phyloP scores from a whole-genome alignment of 2,888 invertebrate genomes.

The Pseudococcus viburni region DNA sequence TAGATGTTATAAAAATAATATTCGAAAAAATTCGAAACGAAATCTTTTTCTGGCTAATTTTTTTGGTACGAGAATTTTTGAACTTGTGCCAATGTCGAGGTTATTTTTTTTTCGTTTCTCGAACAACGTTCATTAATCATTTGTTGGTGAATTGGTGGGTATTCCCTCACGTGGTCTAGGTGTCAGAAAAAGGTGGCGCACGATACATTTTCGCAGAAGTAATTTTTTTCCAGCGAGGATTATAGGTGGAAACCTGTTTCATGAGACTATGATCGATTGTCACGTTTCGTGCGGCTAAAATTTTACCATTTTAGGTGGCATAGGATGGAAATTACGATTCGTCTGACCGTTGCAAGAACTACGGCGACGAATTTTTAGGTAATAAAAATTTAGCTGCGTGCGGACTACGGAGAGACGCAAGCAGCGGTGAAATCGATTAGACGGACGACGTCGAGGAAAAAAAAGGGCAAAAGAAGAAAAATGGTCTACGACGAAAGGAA shows the following conservation, averaged over 20 bases:
- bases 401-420: neutral
- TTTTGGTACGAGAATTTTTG: neutral
- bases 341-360: neutral
- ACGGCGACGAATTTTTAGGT: neutral
- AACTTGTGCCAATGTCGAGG: conserved; percentile 24
- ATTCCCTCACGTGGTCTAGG: conserved; percentile 25
- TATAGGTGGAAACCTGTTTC: neutral
- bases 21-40: neutral
- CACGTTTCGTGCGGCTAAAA: neutral
- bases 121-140: conserved; percentile 44
- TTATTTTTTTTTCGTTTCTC: neutral
- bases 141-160: neutral
- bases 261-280: neutral
- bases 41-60: neutral
- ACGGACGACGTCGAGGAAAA: neutral
- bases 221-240: neutral
- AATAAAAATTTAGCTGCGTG: neutral
- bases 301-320: neutral
- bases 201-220: neutral
- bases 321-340: neutral
- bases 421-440: neutral
- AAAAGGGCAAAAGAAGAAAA: neutral
- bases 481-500: conserved; percentile 6
- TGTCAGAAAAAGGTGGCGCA: neutral
- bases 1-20: neutral